phyloP scores from a whole-genome alignment of 2,113 vertebrate genomes.

The Prunella himalayana region DNA sequence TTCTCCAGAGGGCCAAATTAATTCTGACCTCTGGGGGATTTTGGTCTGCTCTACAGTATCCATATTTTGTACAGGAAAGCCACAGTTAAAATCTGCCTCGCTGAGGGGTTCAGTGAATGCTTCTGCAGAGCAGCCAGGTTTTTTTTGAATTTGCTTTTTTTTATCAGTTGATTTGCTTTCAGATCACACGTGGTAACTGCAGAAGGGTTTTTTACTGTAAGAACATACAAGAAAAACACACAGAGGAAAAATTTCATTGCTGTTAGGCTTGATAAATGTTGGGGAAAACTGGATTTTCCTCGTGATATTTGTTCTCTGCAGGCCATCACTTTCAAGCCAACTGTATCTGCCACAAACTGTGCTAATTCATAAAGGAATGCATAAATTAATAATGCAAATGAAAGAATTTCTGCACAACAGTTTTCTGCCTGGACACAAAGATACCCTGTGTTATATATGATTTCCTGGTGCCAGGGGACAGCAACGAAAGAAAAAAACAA shows the following conservation, averaged over 20 bases:
- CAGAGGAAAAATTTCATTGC: neutral
- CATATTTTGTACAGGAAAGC: neutral
- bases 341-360: neutral
- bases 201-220: neutral
- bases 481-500: neutral
- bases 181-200: neutral
- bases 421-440: neutral
- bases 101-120: neutral
- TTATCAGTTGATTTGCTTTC: neutral
- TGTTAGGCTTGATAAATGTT: neutral
- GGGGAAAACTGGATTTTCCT: neutral
- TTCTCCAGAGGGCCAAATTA: neutral
- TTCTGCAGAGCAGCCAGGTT: neutral
- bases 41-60: neutral
- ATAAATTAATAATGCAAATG: neutral
- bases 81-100: neutral
- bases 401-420: neutral
- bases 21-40: neutral
- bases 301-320: accelerated
- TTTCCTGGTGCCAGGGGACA: neutral
- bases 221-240: neutral
- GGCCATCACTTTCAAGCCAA: neutral
- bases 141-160: neutral
- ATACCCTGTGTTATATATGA: neutral
- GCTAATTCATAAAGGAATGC: neutral